Base-by-base conservation (phyloP, 1,140 invertebrate species). In the Hermetia illucens region DNA sequence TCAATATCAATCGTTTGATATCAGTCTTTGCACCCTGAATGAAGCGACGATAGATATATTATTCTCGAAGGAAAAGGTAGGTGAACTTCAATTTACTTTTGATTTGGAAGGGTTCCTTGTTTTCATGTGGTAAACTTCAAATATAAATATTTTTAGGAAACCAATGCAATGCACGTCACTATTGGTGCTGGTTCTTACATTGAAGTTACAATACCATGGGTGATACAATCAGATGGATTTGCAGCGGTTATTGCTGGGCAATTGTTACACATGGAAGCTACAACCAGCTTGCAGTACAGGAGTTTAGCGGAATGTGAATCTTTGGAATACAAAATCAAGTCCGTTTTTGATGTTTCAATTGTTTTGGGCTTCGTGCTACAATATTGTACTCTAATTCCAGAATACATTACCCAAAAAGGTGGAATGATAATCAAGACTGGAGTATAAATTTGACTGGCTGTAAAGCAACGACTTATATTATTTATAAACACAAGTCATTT, bases 351-450 rank as follows among this genome's bases (percentile, higher is more conserved):
- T 4, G 17, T 6, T 38, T 4, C 9, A 38, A 38, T 6, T 29
- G 17, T 6, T 5, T 27, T 20, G 5, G 20, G 6, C 9, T 27
- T 36, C 6, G 16, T 8, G 13, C 13, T 12, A 5, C 13, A 36
- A 36, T 36, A 8, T 25, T 36, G 21, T 10, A 15, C 21, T 10
- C 12, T 30, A 4, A 29, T 33, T 9, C 44, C 34, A 54, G 53
- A 21, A 53, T 61, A 46, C 77, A 85, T 49, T 96, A 94, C 66
- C 92, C 92, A 1, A 66, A 84, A 9, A 71, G 79, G 40, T 97
- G 92, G 91, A 97, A 97, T 60, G 83, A 87, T 49, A 84, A 92
- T 51, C 92, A 96, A 57, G 79, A 87, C 43, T 96, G 91, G 92
- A 74, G 75, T 24, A 66, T 92, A 22, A 80, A 81, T 48, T 67